Base-by-base conservation (phyloP, 2,888 invertebrate species). In the Idaea biselata region DNA sequence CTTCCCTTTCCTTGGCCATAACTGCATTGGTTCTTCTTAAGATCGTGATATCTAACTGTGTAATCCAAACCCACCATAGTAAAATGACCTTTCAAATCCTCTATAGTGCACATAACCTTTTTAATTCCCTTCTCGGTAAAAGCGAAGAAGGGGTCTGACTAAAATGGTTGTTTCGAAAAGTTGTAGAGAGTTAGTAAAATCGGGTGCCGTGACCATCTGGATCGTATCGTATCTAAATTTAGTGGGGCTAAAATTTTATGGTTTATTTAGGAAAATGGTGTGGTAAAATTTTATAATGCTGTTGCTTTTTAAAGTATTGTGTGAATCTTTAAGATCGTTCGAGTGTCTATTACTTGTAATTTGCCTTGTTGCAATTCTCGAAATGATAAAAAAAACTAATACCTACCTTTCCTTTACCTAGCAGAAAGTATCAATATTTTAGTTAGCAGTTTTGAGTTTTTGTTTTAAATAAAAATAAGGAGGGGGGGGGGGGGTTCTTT, bases 1-100 rank as follows among this genome's bases (percentile, higher is more conserved):
- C 91, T 89, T 91, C 91, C 91, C 87, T 89, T 88, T 91, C 89
- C 89, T 84, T 80, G 84, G 79, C 82, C 88, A 91, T 91, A 91
- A 87, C 91, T 91, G 88, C 84, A 82, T 80, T 77, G 74, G 73
- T 78, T 79, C 82, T 86, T 86, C 86, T 88, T 87, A 90, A 86
- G 44, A 44, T 44, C 89, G 83, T 82, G 83, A 89, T 87, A 88
- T 91, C 85, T 87, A 80, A 14, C 44, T 8, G 76, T 84, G 83
- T 85, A 82, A 84, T 82, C 84, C 76, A 78, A 75, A 82, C 78
- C 77, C 75, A 74, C 91, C 86, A 86, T 60, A 67, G 62, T 80
- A 74, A 60, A n/a, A 58, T 73, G 89, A 84, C 55, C 86, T 74
- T 53, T 79, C 68, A 64, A 79, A 79, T 78, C 78, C 81, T 75